These are phyloP conservation scores for Bombus confusus DNA, from an alignment of 1,140 invertebrate genomes.

Conservation along the genomic window DNA sequence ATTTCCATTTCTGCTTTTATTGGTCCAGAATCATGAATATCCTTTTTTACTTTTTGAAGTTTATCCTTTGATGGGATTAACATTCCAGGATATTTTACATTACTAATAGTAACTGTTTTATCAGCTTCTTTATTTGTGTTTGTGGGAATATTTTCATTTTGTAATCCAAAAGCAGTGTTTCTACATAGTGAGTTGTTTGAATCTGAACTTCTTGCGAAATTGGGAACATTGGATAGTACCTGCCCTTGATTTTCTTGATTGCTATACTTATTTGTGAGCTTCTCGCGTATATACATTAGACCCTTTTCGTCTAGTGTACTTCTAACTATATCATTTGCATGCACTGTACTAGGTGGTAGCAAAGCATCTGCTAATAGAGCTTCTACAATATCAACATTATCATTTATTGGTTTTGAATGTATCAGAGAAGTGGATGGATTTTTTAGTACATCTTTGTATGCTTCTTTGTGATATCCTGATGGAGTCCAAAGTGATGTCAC, in stretches of 20 bases:
- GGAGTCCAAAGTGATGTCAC: neutral
- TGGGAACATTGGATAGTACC: neutral
- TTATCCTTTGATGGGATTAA: neutral
- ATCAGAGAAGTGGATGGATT: neutral
- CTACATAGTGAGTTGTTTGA: neutral
- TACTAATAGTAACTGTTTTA: neutral
- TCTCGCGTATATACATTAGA: slow-evolving; percentile 74
- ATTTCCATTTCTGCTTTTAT: slow-evolving; percentile 32
- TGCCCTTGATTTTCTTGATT: slow-evolving; percentile 49
- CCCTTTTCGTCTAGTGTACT: slow-evolving; percentile 75
- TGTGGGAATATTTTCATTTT: neutral
- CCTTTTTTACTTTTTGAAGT: neutral
- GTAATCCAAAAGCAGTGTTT: neutral
- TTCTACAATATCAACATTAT: slow-evolving; percentile 62
- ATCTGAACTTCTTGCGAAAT: slow-evolving; percentile 17
- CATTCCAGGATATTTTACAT: neutral
- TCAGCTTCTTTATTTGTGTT: neutral
- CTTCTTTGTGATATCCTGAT: slow-evolving; percentile 1
- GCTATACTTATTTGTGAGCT: slow-evolving; percentile 75
- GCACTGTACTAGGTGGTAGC: slow-evolving; percentile 70
- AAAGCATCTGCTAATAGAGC: slow-evolving; percentile 73
- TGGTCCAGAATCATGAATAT: neutral
- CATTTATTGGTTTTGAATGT: neutral
- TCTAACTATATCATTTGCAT: slow-evolving; percentile 73
- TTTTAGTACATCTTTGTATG: slow-evolving; percentile 8